Evolutionary conservation across 2,113 vertebrate genomes (phyloP).

Genomic region (Paracanthobrama guichenoti): DNA sequence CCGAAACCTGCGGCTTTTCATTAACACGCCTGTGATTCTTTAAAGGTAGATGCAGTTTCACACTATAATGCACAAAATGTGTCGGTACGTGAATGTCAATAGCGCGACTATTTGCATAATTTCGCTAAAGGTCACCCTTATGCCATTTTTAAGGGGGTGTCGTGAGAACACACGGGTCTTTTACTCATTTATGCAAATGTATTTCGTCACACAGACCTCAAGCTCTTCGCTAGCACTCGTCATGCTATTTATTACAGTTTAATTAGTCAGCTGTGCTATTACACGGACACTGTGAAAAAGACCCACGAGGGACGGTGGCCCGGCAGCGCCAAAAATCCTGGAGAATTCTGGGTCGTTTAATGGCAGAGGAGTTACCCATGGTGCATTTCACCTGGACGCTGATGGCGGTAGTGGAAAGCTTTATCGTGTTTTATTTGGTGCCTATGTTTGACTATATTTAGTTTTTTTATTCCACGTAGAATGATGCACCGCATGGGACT

Average conservation of each 20-base stretch:
- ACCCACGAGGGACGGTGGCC: conserved; percentile 18
- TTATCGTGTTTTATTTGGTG: conserved; percentile 75
- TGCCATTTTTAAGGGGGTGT: conserved; percentile 42
- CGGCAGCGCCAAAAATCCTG: no score
- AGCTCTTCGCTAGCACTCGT: conserved; percentile 41
- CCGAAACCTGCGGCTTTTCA: background rate
- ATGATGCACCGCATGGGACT: conserved; percentile 72
- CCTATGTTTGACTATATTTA: conserved; percentile 67
- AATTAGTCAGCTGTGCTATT: conserved; percentile 68
- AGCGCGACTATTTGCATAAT: conserved; percentile 49
- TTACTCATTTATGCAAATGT: conserved; percentile 56
- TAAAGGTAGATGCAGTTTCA: conserved; percentile 45
- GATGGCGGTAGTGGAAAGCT: conserved; percentile 68
- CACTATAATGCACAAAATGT: conserved; percentile 26
- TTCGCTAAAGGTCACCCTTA: conserved; percentile 49
- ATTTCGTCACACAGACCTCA: conserved; percentile 42
- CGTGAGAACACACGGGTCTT: conserved; percentile 52
- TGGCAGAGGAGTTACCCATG: conserved; percentile 41
- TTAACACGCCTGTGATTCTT: background rate
- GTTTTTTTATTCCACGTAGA: conserved; percentile 61
- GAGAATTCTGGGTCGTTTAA: conserved; percentile 63
- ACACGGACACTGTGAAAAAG: conserved; percentile 73
- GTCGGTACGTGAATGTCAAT: conserved; percentile 61
- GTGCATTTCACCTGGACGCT: conserved; percentile 41
- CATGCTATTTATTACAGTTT: conserved; percentile 52